Evolutionary conservation across 2,888 invertebrate species (phyloP).

Genomic region (Argyra leucocephala): DNA sequence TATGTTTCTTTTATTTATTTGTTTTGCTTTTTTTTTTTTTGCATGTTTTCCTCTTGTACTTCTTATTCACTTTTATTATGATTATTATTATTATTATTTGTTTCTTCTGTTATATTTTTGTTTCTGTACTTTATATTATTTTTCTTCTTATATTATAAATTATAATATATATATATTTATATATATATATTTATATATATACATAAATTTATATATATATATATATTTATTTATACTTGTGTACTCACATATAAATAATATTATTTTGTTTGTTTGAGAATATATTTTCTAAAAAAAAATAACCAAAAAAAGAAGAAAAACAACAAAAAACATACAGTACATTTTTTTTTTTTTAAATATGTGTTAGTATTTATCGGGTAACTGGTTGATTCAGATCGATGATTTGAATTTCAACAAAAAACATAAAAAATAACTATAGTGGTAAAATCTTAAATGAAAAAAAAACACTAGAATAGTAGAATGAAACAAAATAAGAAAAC

Average conservation of each 20-base stretch:
- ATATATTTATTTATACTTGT: not conserved
- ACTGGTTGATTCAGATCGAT: slow-evolving; percentile 26
- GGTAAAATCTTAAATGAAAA: too few relatives aligned
- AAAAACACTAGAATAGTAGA: too few relatives aligned
- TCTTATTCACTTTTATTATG: too few relatives aligned
- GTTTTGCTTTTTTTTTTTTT: not conserved
- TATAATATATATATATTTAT: not conserved
- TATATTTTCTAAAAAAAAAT: not conserved
- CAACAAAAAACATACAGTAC: not conserved
- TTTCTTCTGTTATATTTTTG: not conserved
- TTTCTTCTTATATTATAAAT: too few relatives aligned
- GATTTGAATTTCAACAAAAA: slow-evolving; percentile 22
- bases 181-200: not conserved
- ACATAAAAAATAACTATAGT: too few relatives aligned
- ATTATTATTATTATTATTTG: too few relatives aligned
- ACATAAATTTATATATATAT: not conserved
- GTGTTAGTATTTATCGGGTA: slow-evolving; percentile 26
- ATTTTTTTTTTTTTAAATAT: slow-evolving; percentile 13
- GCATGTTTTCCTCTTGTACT: too few relatives aligned
- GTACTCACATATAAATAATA: not conserved
- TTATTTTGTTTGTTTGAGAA: not conserved
- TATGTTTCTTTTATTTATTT: not conserved
- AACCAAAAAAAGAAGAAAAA: not conserved
- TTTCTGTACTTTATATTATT: not conserved
- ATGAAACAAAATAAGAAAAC: too few relatives aligned